Evolutionary conservation across 2,888 invertebrate genomes (phyloP).

Genomic region (Belgica antarctica): DNA sequence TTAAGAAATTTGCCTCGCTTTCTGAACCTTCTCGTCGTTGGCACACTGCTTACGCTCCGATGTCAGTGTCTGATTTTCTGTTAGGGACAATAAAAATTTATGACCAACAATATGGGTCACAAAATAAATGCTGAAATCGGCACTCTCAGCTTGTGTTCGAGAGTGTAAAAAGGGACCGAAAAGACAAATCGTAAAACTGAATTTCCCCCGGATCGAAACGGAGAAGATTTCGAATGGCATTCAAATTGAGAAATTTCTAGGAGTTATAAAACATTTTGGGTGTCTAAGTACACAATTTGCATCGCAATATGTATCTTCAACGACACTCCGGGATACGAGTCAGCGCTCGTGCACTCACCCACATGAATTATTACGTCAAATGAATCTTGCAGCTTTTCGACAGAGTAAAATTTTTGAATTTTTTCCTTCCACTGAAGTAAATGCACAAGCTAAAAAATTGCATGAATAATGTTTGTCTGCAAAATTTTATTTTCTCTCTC

Average conservation of each 20-base stretch:
- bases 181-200: not conserved
- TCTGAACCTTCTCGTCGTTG: not conserved
- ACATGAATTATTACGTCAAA: too few species aligned
- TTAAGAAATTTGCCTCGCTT: not conserved
- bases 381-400: too few species aligned
- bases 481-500: too few species aligned
- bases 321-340: too few species aligned
- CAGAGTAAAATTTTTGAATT: too few species aligned
- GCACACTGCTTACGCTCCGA: not conserved
- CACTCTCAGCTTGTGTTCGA: constrained; percentile 8
- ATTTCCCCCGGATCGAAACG: not conserved
- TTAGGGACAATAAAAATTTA: constrained; percentile 21
- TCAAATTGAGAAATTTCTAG: constrained; percentile 12
- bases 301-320: too few species aligned
- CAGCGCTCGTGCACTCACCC: too few species aligned
- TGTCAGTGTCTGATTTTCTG: not conserved
- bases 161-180: not conserved
- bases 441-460: too few species aligned
- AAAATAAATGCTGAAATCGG: constrained; percentile 21
- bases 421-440: too few species aligned
- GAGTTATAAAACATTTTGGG: not conserved
- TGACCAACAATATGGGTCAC: not conserved
- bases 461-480: too few species aligned
- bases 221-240: too few species aligned
- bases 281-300: not conserved